Percentiles rank a stretch among this genome's conserved stretches.
These are phyloP conservation scores for Spilarctia lutea DNA, from an alignment of 2,888 invertebrate species.

Conservation along the genomic window DNA sequence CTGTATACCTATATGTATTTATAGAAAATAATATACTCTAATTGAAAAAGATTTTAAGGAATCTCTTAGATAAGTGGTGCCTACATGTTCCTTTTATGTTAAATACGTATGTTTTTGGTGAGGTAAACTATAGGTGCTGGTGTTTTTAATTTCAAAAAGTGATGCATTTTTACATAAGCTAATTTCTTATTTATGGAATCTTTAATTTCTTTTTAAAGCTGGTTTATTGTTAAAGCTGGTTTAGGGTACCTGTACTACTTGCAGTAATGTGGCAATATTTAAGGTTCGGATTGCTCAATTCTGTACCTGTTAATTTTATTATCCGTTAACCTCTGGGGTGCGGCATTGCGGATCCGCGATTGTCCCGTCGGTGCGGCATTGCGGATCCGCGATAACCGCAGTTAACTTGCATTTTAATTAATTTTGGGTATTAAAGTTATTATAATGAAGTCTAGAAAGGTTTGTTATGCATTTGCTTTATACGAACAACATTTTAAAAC, in stretches of 20 bases:
- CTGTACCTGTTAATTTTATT: conserved; percentile 57
- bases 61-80: conserved; percentile 4
- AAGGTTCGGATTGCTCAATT: conserved; percentile 49
- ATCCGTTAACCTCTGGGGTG: too few species aligned
- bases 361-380: too few species aligned
- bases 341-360: too few species aligned
- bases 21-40: conserved; percentile 23
- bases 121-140: not conserved
- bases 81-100: conserved; percentile 4
- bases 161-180: conserved; percentile 1
- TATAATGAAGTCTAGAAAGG: too few species aligned
- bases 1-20: conserved; percentile 21
- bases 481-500: too few species aligned
- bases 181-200: not conserved
- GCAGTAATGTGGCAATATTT: conserved; percentile 16
- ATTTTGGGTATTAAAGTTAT: too few species aligned
- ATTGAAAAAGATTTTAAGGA: conserved; percentile 32
- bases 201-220: not conserved
- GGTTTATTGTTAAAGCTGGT: not conserved
- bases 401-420: too few species aligned
- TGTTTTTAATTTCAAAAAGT: not conserved
- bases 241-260: not conserved
- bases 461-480: too few species aligned
- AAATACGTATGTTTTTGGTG: not conserved
- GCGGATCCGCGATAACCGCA: too few species aligned